A percentile compares a stretch with the other conserved stretches of the same genome.
Evolutionary conservation across 2,888 invertebrate genomes (phyloP).

Genomic region (Monopis laevigella): DNA sequence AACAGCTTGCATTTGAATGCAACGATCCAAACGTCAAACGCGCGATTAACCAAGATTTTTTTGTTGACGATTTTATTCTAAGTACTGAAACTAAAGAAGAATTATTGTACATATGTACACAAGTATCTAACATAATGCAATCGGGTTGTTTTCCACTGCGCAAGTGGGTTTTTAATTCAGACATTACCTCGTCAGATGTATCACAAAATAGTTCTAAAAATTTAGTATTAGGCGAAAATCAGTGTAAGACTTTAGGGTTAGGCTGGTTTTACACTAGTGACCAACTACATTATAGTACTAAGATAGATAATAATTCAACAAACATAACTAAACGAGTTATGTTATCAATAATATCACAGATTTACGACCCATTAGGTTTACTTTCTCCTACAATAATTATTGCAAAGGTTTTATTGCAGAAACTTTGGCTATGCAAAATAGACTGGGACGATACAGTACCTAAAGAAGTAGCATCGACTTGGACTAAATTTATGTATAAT

Average conservation of each 20-base stretch:
- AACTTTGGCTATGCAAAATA: constrained; percentile 21
- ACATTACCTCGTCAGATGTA: background rate
- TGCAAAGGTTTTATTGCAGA: constrained; percentile 23
- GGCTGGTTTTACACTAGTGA: constrained; percentile 17
- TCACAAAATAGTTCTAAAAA: background rate
- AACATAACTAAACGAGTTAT: constrained; percentile 21
- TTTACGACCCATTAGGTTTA: constrained; percentile 23
- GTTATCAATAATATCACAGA: constrained; percentile 20
- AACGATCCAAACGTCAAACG: constrained; percentile 19
- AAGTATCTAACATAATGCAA: constrained; percentile 13
- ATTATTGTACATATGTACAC: background rate
- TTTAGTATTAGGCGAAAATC: constrained; percentile 18
- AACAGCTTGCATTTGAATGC: constrained; percentile 26
- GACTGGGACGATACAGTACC: constrained; percentile 23
- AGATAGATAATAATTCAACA: constrained; percentile 7
- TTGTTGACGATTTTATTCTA: constrained; percentile 23
- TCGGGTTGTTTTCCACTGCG: constrained; percentile 21
- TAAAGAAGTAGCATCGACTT: constrained; percentile 12
- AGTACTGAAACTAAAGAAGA: constrained; percentile 16
- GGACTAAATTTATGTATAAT: constrained; percentile 14
- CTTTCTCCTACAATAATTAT: constrained; percentile 19
- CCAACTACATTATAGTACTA: constrained; percentile 21
- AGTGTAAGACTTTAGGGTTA: constrained; percentile 18
- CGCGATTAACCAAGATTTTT: constrained; percentile 22
- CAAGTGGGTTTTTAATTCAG: constrained; percentile 21